Evolutionary conservation across 2,113 vertebrate genomes (phyloP).

Genomic region (Uria aalge): DNA sequence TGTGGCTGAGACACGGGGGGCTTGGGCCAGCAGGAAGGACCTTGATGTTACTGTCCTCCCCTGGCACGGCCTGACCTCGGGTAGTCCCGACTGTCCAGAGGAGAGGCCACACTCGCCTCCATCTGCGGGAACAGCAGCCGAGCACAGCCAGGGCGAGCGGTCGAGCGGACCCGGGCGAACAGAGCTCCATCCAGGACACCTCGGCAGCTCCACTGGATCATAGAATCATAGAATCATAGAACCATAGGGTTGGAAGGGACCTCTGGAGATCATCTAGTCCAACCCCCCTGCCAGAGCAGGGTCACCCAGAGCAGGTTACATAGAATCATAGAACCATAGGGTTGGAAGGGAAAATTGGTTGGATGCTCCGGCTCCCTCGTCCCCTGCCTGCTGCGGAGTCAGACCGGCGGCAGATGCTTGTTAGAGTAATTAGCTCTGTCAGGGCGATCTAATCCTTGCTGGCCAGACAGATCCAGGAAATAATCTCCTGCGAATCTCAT

Average conservation of each 20-base stretch:
- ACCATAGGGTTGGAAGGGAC: no score
- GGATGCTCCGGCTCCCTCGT: not conserved
- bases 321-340: no score
- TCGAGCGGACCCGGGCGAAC: accelerated
- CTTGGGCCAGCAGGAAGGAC: not conserved
- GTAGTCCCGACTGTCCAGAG: accelerated
- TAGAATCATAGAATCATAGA: no score
- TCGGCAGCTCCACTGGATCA: not conserved
- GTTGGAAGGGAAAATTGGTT: no score
- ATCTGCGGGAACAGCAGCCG: accelerated
- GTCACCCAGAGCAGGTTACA: no score
- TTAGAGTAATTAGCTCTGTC: not conserved
- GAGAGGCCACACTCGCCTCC: accelerated
- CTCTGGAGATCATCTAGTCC: no score
- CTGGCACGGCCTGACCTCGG: not conserved
- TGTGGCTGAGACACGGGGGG: not conserved
- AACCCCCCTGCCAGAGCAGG: no score
- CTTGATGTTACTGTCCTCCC: no score
- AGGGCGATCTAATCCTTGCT: not conserved
- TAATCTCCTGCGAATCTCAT: not conserved
- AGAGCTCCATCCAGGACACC: not conserved
- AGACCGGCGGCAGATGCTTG: not conserved
- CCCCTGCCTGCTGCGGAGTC: not conserved
- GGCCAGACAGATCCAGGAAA: not conserved
- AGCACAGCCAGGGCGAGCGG: accelerated